Percentiles rank a stretch among this genome's conserved stretches.
Conservation (phyloP, 2,888 invertebrate species). For the Tanaodytes sp. region DNA sequence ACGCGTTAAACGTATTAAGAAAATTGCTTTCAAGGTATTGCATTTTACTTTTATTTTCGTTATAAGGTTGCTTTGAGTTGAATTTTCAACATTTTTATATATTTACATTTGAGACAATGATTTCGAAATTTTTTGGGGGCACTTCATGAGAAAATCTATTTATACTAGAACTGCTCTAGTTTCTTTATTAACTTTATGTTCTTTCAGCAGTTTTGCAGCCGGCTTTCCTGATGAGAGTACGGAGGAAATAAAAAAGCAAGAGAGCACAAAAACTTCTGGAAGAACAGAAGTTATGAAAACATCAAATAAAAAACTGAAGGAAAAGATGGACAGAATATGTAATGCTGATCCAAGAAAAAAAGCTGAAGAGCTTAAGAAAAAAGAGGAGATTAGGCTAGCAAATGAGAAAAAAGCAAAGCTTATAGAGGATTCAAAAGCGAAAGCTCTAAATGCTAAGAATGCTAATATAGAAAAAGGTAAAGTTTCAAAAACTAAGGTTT, state of each 20-base stretch:
- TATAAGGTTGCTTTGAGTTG: slow-evolving; percentile 23
- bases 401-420: slow-evolving; percentile 32
- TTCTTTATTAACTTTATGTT: slow-evolving; percentile 25
- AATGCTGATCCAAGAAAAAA: slow-evolving; percentile 32
- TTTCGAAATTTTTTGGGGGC: slow-evolving; percentile 24
- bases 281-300: slow-evolving; percentile 24
- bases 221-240: slow-evolving; percentile 28
- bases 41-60: slow-evolving; percentile 26
- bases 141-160: slow-evolving; percentile 22
- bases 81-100: slow-evolving; percentile 24
- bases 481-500: slow-evolving; percentile 28
- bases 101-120: slow-evolving; percentile 23
- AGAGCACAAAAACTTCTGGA: slow-evolving; percentile 28
- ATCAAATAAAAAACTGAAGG: slow-evolving; percentile 29
- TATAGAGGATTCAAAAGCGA: slow-evolving; percentile 30
- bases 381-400: slow-evolving; percentile 27
- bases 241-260: slow-evolving; percentile 30
- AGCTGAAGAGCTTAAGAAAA: slow-evolving; percentile 32
- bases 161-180: slow-evolving; percentile 22
- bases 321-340: slow-evolving; percentile 31
- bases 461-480: slow-evolving; percentile 27
- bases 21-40: slow-evolving; percentile 23
- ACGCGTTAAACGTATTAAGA: slow-evolving; percentile 21
- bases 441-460: slow-evolving; percentile 26
- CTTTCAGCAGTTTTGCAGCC: slow-evolving; percentile 22